phyloP scores from a whole-genome alignment of 1,140 invertebrate genomes.

The Diabrotica virgifera region DNA sequence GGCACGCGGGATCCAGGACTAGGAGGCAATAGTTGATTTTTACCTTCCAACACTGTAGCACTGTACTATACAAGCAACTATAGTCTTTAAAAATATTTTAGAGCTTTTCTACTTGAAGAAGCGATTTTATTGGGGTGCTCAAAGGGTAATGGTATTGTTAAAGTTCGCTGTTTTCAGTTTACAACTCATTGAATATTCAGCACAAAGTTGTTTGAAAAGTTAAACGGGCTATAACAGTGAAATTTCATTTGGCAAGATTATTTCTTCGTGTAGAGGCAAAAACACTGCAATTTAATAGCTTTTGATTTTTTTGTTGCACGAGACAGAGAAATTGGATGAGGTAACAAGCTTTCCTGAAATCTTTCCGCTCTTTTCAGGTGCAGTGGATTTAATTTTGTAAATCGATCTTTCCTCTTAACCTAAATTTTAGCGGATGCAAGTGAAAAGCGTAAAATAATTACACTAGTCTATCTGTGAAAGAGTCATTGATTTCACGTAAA shows the following conservation, averaged over 20 bases:
- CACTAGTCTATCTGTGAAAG: no score
- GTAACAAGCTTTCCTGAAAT: background rate
- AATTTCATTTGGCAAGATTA: conserved; percentile 10
- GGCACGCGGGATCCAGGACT: no score
- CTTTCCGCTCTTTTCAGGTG: background rate
- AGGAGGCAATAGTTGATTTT: no score
- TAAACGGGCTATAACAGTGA: conserved; percentile 12
- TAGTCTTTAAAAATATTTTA: no score
- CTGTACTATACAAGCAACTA: no score
- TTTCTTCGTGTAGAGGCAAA: background rate
- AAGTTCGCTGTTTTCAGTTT: conserved; percentile 8
- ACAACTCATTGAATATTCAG: conserved; percentile 15
- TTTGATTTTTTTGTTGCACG: background rate
- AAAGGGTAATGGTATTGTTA: background rate
- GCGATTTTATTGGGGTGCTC: background rate
- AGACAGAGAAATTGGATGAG: background rate
- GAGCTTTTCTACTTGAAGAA: background rate
- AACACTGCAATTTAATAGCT: no score
- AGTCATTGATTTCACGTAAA: no score
- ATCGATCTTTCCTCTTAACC: no score
- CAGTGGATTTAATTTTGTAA: no score
- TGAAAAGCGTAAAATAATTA: no score
- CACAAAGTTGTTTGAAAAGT: conserved; percentile 10
- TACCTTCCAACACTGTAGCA: no score
- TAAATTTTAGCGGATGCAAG: no score